Conservation (phyloP, 1,140 invertebrate genomes). For the Lepidurus packardi region DNA sequence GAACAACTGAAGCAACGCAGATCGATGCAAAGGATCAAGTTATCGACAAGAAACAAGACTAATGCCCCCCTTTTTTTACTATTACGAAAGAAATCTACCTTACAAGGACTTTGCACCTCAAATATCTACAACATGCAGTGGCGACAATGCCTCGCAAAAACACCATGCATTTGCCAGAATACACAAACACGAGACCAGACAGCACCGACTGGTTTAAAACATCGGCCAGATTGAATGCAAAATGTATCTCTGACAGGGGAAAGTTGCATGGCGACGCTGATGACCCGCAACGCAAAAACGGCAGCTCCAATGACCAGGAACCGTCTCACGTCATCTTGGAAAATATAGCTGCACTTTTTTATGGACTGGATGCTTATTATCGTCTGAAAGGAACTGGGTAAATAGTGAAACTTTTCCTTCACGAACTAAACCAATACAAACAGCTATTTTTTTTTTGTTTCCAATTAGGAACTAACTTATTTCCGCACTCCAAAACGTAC, state of each 20-base stretch:
- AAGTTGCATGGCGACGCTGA: conserved; percentile 13
- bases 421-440: conserved; percentile 12
- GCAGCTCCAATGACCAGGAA: conserved; percentile 9
- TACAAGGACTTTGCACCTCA: no score
- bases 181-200: no score
- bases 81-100: no score
- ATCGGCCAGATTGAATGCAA: neutral
- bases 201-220: no score
- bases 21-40: no score
- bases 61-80: no score
- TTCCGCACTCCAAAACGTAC: neutral
- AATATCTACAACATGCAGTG: no score
- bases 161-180: no score
- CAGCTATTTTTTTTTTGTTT: neutral
- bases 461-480: neutral
- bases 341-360: neutral
- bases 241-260: neutral
- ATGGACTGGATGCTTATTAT: neutral
- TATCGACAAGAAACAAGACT: no score
- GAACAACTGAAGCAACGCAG: no score
- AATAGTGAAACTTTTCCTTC: conserved; percentile 10
- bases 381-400: neutral
- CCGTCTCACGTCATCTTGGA: conserved; percentile 9
- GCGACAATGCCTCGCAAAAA: no score
- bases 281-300: neutral